A percentile compares a stretch with the other conserved stretches of the same genome.
phyloP scores from a whole-genome alignment of 1,140 invertebrate species.

The Pectinophora gossypiella region DNA sequence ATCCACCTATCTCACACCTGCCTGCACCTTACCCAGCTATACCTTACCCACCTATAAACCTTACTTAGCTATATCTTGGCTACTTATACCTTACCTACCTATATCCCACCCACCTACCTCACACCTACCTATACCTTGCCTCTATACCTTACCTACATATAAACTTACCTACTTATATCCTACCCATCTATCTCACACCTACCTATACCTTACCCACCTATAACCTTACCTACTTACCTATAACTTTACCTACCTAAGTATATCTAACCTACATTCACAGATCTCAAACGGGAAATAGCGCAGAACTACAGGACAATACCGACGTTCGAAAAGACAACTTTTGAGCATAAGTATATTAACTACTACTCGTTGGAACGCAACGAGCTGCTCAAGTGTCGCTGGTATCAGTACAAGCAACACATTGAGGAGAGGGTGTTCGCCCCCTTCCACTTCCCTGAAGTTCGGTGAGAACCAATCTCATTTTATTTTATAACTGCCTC shows the following conservation, averaged over 20 bases:
- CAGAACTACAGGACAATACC: neutral
- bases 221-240: neutral
- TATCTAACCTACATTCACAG: neutral
- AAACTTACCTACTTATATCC: no score
- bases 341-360: neutral
- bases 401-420: neutral
- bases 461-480: neutral
- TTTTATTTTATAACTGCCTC: no score
- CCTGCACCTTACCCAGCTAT: no score
- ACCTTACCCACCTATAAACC: no score
- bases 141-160: no score
- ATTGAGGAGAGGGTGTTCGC: neutral
- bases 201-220: no score
- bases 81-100: no score
- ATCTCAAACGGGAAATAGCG: neutral
- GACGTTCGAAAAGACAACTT: neutral
- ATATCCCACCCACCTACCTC: no score
- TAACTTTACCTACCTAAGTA: neutral
- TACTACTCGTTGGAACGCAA: neutral
- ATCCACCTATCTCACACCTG: no score
- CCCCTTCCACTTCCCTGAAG: neutral
- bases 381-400: neutral
- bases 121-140: no score
- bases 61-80: no score
- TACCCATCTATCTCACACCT: no score